These are phyloP conservation scores for Maniola hyperantus DNA, from an alignment of 2,888 invertebrate genomes.

Conservation along the genomic window DNA sequence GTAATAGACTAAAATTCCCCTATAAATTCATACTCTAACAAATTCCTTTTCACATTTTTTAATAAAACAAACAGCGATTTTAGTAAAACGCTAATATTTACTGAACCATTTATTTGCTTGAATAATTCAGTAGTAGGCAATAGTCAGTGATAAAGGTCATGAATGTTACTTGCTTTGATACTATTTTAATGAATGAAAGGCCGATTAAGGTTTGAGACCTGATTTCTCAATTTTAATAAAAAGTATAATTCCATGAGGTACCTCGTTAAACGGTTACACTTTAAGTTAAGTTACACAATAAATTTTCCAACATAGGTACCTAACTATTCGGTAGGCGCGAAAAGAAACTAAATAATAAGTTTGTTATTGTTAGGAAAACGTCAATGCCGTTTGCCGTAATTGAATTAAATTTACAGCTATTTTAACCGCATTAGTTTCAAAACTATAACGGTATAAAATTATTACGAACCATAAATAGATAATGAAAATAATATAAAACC, in stretches of 20 bases:
- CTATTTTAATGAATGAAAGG: background rate
- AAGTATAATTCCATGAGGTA: background rate
- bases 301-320: slow-evolving; percentile 13
- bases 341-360: slow-evolving; percentile 28
- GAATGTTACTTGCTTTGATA: background rate
- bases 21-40: too few relatives aligned
- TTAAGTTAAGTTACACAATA: slow-evolving; percentile 26
- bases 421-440: slow-evolving; percentile 20
- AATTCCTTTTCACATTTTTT: too few relatives aligned
- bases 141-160: background rate
- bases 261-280: slow-evolving; percentile 6
- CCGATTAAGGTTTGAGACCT: background rate
- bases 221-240: slow-evolving; percentile 14
- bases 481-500: slow-evolving; percentile 25
- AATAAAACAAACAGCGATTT: too few relatives aligned
- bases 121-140: too few relatives aligned
- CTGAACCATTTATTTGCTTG: too few relatives aligned
- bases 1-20: too few relatives aligned
- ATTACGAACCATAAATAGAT: slow-evolving; percentile 28
- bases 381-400: slow-evolving; percentile 31
- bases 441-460: slow-evolving; percentile 20
- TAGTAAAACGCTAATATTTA: too few relatives aligned
- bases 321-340: slow-evolving; percentile 5
- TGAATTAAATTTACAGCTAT: slow-evolving; percentile 22
- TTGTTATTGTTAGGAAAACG: slow-evolving; percentile 19